Evolutionary conservation across 2,888 invertebrate genomes (phyloP).

Genomic region (Zootermopsis nevadensis): DNA sequence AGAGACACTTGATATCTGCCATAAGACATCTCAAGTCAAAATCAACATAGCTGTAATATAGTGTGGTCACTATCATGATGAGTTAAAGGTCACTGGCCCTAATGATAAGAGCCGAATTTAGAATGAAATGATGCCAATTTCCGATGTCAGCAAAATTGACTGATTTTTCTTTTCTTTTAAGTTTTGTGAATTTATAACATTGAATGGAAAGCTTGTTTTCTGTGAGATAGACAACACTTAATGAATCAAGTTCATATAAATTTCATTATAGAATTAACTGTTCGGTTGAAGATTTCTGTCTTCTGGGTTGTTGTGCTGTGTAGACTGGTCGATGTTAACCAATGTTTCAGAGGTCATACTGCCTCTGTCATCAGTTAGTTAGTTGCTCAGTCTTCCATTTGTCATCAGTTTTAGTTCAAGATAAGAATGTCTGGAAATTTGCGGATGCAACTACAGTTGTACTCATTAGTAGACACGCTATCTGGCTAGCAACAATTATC

Average conservation of each 20-base stretch:
- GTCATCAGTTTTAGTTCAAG: background rate
- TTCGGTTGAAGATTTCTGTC: too few species aligned
- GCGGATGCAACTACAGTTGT: background rate
- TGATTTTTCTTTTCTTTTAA: background rate
- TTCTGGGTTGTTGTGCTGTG: too few species aligned
- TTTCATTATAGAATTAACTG: background rate
- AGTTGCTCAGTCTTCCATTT: background rate
- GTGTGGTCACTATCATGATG: background rate
- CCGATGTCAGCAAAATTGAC: background rate
- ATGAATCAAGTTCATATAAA: background rate
- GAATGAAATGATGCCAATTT: background rate
- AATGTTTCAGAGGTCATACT: too few species aligned
- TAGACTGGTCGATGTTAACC: too few species aligned
- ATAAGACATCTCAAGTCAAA: too few species aligned
- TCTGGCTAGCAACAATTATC: constrained; percentile 1
- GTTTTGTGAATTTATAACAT: background rate
- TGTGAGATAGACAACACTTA: too few species aligned
- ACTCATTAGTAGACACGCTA: background rate
- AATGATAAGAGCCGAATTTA: background rate
- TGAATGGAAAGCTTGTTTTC: background rate
- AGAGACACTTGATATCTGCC: too few species aligned
- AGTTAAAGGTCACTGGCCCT: background rate
- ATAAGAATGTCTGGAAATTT: background rate
- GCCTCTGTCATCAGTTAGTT: background rate
- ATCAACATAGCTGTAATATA: background rate